Evolutionary conservation across 2,888 invertebrate species (phyloP).

Genomic region (Scelioninae gen. 1): DNA sequence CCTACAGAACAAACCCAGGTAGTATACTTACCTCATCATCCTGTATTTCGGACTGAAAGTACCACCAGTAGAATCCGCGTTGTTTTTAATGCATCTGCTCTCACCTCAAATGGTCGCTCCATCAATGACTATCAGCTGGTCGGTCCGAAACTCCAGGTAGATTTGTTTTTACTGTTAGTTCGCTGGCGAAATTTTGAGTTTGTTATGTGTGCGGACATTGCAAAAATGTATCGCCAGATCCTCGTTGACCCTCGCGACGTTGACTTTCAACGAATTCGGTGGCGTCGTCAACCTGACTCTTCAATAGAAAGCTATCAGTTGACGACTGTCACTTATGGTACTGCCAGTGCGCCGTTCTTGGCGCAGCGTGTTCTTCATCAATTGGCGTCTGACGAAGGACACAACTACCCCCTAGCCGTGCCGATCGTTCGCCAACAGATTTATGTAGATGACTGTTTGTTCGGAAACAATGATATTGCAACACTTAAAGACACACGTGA

Average conservation of each 20-base stretch:
- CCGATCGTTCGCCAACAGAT: too few species aligned
- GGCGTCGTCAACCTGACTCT: neutral
- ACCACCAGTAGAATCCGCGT: constrained; percentile 8
- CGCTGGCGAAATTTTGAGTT: constrained; percentile 6
- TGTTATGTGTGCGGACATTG: constrained; percentile 72
- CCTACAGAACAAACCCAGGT: too few species aligned
- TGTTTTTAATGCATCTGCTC: constrained; percentile 20
- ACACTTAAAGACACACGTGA: neutral
- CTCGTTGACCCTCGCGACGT: neutral
- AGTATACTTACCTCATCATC: too few species aligned
- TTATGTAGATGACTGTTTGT: too few species aligned
- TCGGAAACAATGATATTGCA: neutral
- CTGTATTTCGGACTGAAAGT: neutral
- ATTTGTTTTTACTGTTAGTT: neutral
- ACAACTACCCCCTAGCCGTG: too few species aligned
- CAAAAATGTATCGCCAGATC: constrained; percentile 75
- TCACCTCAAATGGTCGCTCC: neutral
- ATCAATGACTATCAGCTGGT: constrained; percentile 2
- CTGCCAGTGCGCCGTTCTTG: neutral
- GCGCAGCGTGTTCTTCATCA: neutral
- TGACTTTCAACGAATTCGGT: neutral
- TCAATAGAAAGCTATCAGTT: neutral
- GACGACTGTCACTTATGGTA: neutral
- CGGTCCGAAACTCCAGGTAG: constrained; percentile 12
- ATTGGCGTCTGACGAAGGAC: neutral